Evolutionary conservation across 2,888 invertebrate genomes (phyloP).

Genomic region (Macrophya alboannulata): DNA sequence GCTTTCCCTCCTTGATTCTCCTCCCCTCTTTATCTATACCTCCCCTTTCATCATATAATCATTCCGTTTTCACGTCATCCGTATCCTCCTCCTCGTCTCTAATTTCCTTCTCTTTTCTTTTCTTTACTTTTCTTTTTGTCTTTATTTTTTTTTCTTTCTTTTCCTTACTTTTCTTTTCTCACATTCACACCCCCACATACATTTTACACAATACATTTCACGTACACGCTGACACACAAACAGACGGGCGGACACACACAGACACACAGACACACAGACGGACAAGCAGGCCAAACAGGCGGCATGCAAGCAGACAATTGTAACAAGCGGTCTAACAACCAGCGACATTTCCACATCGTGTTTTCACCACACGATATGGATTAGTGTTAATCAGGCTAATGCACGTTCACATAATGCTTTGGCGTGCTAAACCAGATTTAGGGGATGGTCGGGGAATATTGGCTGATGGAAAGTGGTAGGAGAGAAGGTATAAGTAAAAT

Average conservation of each 20-base stretch:
- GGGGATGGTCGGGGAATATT: constrained; percentile 6
- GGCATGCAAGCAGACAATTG: constrained; percentile 41
- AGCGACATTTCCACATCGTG: constrained; percentile 37
- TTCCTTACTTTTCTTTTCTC: constrained; percentile 2
- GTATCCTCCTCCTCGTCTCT: constrained; percentile 62
- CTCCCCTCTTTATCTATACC: constrained; percentile 30
- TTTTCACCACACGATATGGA: not conserved
- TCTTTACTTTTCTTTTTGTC: not conserved
- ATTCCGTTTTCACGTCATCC: constrained; percentile 50
- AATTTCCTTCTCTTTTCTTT: constrained; percentile 58
- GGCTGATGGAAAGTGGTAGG: not conserved
- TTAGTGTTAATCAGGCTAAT: constrained; percentile 42
- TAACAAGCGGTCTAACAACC: constrained; percentile 12
- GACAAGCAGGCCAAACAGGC: constrained; percentile 42
- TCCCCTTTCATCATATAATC: constrained; percentile 49
- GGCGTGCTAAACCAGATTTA: constrained; percentile 44
- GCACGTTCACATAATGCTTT: constrained; percentile 49
- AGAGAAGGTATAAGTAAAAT: not conserved
- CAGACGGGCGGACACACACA: constrained; percentile 45
- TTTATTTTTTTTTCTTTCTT: not conserved
- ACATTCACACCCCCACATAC: constrained; percentile 49
- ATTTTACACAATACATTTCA: constrained; percentile 37
- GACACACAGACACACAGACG: constrained; percentile 27
- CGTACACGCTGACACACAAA: constrained; percentile 29
- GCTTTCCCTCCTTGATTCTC: constrained; percentile 40